Conservation (phyloP, 2,888 invertebrate genomes). For the Pseudoips prasinana region DNA sequence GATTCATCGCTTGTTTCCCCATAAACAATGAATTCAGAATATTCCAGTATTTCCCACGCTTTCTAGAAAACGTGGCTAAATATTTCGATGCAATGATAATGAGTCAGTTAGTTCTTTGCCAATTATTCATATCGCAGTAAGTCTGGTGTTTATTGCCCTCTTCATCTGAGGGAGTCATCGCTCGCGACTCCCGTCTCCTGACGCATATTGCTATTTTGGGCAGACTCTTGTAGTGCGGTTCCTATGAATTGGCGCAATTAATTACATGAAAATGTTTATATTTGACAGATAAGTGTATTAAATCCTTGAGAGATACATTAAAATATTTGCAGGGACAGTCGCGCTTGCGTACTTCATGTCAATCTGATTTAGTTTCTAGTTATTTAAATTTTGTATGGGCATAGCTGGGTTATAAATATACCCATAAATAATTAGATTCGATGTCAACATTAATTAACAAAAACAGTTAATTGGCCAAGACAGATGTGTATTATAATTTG, state of each 20-base stretch:
- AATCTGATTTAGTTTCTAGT: too few relatives aligned
- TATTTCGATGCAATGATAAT: slow-evolving; percentile 32
- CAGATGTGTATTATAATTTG: slow-evolving; percentile 57
- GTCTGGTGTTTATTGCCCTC: slow-evolving; percentile 55
- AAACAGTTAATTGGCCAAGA: slow-evolving; percentile 62
- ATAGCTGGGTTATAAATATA: slow-evolving; percentile 15
- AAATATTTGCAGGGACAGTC: slow-evolving; percentile 13
- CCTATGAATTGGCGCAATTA: slow-evolving; percentile 39
- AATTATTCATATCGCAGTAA: slow-evolving; percentile 61
- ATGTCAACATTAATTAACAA: slow-evolving; percentile 55
- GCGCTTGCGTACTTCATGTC: neutral
- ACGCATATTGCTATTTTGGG: slow-evolving; percentile 68
- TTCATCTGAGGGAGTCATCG: slow-evolving; percentile 59
- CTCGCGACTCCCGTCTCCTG: slow-evolving; percentile 53
- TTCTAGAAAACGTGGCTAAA: slow-evolving; percentile 43
- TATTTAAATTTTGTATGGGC: neutral
- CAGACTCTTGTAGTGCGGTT: slow-evolving; percentile 34
- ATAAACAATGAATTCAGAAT: slow-evolving; percentile 37
- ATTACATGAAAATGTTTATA: slow-evolving; percentile 31
- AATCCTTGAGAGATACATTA: slow-evolving; percentile 17
- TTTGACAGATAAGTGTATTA: slow-evolving; percentile 34
- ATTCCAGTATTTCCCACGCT: slow-evolving; percentile 26
- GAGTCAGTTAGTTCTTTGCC: slow-evolving; percentile 61
- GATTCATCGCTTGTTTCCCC: slow-evolving; percentile 22
- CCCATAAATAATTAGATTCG: slow-evolving; percentile 24